Conservation (phyloP, 2,888 invertebrate genomes). For the Gymnosoma rotundatum region DNA sequence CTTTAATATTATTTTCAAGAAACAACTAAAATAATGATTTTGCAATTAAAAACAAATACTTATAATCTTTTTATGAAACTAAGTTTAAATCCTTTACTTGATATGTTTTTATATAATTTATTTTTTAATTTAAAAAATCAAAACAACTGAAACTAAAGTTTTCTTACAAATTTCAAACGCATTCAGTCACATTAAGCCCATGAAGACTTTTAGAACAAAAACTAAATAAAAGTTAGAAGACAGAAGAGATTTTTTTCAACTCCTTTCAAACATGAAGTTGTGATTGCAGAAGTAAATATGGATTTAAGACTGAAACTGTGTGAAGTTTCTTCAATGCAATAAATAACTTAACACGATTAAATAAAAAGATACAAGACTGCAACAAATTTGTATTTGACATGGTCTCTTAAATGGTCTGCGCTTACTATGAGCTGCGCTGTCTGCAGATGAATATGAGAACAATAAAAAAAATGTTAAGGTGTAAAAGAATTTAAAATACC, state of each 20-base stretch:
- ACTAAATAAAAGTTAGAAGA: neutral
- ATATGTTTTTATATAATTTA: constrained; percentile 18
- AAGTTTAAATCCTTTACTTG: constrained; percentile 11
- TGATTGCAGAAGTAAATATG: constrained; percentile 32
- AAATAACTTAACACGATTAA: constrained; percentile 70
- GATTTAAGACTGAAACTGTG: constrained; percentile 25
- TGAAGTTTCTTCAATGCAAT: constrained; percentile 63
- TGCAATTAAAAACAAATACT: constrained; percentile 3
- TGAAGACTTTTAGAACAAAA: neutral
- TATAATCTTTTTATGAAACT: constrained; percentile 4
- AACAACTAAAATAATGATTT: constrained; percentile 13
- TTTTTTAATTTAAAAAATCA: constrained; percentile 17
- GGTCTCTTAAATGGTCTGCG: constrained; percentile 66
- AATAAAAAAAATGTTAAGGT: neutral
- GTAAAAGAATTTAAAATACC: neutral
- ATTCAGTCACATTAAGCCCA: constrained; percentile 44
- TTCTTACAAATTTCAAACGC: constrained; percentile 41
- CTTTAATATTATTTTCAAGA: neutral
- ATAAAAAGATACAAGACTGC: constrained; percentile 68
- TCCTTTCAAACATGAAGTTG: constrained; percentile 31
- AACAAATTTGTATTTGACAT: constrained; percentile 70
- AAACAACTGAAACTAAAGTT: constrained; percentile 22
- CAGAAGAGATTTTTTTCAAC: neutral
- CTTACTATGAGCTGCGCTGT: constrained; percentile 4
- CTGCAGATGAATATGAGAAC: neutral